phyloP scores from a whole-genome alignment of 2,888 invertebrate genomes.

The Actias luna region DNA sequence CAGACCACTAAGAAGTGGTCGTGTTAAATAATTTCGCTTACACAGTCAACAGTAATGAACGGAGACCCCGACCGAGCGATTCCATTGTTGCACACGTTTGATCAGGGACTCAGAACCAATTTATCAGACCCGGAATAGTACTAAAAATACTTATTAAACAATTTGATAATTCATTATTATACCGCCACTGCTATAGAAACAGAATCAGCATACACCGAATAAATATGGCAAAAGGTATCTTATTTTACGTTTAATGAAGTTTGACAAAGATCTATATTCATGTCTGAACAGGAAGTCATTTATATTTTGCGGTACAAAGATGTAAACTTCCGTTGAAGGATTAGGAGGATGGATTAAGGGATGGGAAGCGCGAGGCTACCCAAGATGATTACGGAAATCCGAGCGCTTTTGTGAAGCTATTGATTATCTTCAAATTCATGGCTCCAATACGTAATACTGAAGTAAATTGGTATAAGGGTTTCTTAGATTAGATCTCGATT shows the following conservation, averaged over 20 bases:
- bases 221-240: too few relatives aligned
- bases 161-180: too few relatives aligned
- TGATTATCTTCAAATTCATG: not conserved
- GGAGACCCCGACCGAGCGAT: not conserved
- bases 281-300: not conserved
- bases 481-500: too few relatives aligned
- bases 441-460: not conserved
- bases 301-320: not conserved
- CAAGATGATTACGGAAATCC: not conserved
- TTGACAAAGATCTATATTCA: too few relatives aligned
- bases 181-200: too few relatives aligned
- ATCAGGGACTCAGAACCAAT: not conserved
- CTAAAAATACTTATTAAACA: not conserved
- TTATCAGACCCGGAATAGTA: not conserved
- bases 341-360: not conserved
- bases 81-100: not conserved
- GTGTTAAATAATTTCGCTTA: not conserved
- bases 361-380: not conserved
- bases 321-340: not conserved
- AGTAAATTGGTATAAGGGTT: not conserved
- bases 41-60: not conserved
- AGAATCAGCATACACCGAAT: too few relatives aligned
- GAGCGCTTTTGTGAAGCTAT: not conserved
- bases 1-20: not conserved
- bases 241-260: too few relatives aligned